Conservation (phyloP, 2,888 invertebrate species). For the Odontocolon sp. region DNA sequence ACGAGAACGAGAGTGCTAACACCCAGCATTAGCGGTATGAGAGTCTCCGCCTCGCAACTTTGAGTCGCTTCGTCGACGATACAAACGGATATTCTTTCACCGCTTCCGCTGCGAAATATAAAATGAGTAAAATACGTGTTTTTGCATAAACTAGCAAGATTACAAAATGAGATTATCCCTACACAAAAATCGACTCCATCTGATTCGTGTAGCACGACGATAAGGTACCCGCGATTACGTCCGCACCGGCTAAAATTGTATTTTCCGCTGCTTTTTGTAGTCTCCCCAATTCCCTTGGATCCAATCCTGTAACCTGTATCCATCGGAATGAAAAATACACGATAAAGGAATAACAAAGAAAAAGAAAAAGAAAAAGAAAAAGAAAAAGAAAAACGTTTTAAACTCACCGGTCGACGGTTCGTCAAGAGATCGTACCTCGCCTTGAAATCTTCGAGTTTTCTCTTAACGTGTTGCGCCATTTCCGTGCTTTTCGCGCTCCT, state of each 20-base stretch:
- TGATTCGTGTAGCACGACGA: slow-evolving; percentile 81
- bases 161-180: slow-evolving; percentile 20
- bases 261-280: slow-evolving; percentile 72
- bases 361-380: too few relatives aligned
- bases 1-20: slow-evolving; percentile 90
- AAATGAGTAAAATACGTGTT: slow-evolving; percentile 24
- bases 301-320: slow-evolving; percentile 35
- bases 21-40: slow-evolving; percentile 90
- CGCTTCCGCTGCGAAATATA: slow-evolving; percentile 55
- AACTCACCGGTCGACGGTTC: slow-evolving; percentile 56
- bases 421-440: slow-evolving; percentile 63
- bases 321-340: neutral
- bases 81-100: slow-evolving; percentile 81
- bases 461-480: slow-evolving; percentile 50
- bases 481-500: slow-evolving; percentile 15
- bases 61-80: slow-evolving; percentile 95
- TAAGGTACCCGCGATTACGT: slow-evolving; percentile 88
- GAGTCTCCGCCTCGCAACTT: slow-evolving; percentile 90
- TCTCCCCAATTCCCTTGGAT: slow-evolving; percentile 63
- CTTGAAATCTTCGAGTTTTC: slow-evolving; percentile 58
- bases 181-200: slow-evolving; percentile 77
- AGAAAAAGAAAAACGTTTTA: too few relatives aligned
- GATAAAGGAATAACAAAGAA: too few relatives aligned
- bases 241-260: slow-evolving; percentile 83
- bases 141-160: neutral